Conservation (phyloP, 1,140 invertebrate genomes). For the Plectus sambesii region DNA sequence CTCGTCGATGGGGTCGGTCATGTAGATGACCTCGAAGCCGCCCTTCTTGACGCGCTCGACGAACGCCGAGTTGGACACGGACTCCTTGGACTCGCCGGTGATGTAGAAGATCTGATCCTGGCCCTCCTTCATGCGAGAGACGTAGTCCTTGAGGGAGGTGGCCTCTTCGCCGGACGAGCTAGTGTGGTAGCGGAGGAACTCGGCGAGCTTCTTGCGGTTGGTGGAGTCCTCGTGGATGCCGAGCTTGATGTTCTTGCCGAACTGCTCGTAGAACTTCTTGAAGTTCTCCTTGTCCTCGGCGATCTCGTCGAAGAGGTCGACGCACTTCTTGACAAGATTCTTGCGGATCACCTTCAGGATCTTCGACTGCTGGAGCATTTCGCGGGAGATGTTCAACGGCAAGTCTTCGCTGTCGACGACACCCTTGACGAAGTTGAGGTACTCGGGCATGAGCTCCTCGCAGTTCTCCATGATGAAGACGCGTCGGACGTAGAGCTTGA, state of each 20-base stretch:
- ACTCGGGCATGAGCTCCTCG: conserved; percentile 94
- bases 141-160: conserved; percentile 86
- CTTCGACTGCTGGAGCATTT: conserved; percentile 97
- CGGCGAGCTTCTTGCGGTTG: conserved; percentile 82
- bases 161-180: conserved; percentile 84
- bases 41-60: conserved; percentile 92
- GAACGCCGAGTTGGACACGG: conserved; percentile 90
- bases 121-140: conserved; percentile 91
- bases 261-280: conserved; percentile 98
- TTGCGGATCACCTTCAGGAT: conserved; percentile 95
- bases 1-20: conserved; percentile 97
- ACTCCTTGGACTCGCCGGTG: conserved; percentile 85
- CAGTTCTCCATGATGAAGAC: conserved; percentile 99
- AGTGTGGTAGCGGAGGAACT: conserved; percentile 80
- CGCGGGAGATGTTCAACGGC: conserved; percentile 92
- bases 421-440: conserved; percentile 64
- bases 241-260: conserved; percentile 91
- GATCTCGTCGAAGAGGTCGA: conserved; percentile 89
- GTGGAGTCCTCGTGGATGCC: conserved; percentile 93
- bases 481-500: conserved; percentile 87
- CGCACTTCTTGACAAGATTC: conserved; percentile 93
- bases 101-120: conserved; percentile 98
- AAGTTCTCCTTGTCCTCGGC: conserved; percentile 90
- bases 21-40: conserved; percentile 94
- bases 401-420: conserved; percentile 86